Conservation (phyloP, 2,113 vertebrate genomes). For the Boleophthalmus pectinirostris region DNA sequence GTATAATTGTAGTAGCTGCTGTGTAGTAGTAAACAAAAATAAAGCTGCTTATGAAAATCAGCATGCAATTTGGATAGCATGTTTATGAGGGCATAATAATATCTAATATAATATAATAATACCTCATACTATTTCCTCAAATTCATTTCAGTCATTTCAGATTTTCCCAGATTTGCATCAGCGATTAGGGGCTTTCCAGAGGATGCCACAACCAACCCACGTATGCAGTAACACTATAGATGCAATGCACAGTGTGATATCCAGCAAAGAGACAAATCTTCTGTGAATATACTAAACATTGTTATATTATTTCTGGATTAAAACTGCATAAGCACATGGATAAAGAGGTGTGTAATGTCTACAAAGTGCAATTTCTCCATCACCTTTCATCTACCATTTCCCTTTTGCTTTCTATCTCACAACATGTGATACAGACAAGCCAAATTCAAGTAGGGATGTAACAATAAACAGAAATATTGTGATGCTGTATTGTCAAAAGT, state of each 20-base stretch:
- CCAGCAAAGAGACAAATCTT: too few relatives aligned
- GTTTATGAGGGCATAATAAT: neutral
- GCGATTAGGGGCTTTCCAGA: neutral
- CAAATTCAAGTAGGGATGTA: too few relatives aligned
- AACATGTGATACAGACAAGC: too few relatives aligned
- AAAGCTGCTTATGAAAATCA: neutral
- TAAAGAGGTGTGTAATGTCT: too few relatives aligned
- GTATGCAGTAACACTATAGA: neutral
- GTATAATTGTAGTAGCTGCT: neutral
- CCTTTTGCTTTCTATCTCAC: too few relatives aligned
- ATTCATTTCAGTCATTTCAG: neutral
- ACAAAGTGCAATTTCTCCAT: too few relatives aligned
- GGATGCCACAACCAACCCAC: neutral
- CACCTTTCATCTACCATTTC: too few relatives aligned
- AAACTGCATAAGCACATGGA: neutral
- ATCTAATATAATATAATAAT: too few relatives aligned
- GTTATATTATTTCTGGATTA: neutral
- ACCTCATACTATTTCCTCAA: neutral
- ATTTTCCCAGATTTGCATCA: conserved; percentile 5
- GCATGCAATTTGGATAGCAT: neutral
- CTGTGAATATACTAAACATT: neutral
- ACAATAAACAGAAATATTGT: too few relatives aligned
- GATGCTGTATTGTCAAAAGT: too few relatives aligned
- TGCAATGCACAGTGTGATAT: neutral
- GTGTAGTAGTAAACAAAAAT: neutral